Percentiles rank a stretch among this genome's conserved stretches.
These are phyloP conservation scores for Latrodectus hesperus DNA, from an alignment of 2,888 invertebrate species.

Conservation along the genomic window DNA sequence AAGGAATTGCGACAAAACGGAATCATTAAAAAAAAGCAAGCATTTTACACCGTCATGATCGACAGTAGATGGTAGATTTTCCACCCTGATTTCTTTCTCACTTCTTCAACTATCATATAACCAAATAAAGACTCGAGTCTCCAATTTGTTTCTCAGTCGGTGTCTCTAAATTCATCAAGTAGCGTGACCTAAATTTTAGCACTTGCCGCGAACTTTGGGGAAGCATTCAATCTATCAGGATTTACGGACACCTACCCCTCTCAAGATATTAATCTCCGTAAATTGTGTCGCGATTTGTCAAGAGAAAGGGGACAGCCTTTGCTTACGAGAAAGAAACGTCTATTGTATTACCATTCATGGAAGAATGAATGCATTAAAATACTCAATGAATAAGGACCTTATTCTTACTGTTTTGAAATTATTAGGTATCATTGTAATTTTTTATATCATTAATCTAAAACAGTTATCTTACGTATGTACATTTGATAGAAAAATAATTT, in stretches of 20 bases:
- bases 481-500: too few species aligned
- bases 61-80: too few species aligned
- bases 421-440: too few species aligned
- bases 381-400: too few species aligned
- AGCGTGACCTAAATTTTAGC: constrained; percentile 2
- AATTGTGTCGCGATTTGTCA: not conserved
- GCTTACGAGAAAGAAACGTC: not conserved
- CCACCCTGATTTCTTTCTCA: not conserved
- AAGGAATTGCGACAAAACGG: too few species aligned
- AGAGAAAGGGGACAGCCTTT: not conserved
- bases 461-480: too few species aligned
- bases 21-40: too few species aligned
- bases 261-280: constrained; percentile 2
- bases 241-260: not conserved
- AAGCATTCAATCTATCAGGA: not conserved
- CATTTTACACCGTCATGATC: too few species aligned
- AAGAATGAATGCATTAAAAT: too few species aligned
- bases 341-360: not conserved
- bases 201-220: not conserved
- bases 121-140: not conserved
- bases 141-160: not conserved
- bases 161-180: not conserved
- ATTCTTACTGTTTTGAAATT: too few species aligned
- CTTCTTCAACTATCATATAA: not conserved
- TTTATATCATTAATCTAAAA: too few species aligned